Evolutionary conservation across 2,888 invertebrate species (phyloP), one percentile per base, ranked within the genome.

Genomic region (Trichacis sp.): DNA sequence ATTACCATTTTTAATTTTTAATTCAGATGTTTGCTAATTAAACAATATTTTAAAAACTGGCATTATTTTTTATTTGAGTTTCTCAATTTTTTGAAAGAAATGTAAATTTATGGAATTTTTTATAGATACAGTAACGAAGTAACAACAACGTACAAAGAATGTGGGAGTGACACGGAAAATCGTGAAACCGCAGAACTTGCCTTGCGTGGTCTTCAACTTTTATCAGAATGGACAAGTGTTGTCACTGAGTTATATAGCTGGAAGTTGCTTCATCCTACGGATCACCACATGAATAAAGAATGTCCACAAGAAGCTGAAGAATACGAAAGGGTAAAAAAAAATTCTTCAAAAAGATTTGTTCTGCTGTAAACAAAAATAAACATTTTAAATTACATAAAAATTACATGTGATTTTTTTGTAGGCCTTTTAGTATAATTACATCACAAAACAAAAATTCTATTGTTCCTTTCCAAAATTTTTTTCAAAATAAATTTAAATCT

Each of bases 251-350:
- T 97, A 57, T 97, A 97, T 85, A 96, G 97, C 0, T 99, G 98
- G 98, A 99, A 99, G 86, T 87, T 99, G 57, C 87, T 98, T 72
- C 97, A 99, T 85, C 98, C 98, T 0, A 98, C 98, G 0, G 98
- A 99, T 86, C 96, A 96, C 82, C 95, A 96, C 83, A 93, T 94
- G 85, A 98, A 97, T 84, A 91, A 95, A 68, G 91, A 95, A 73
- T 99, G 98, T 77, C 98, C 98, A 0, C 90, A 92, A 6, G 96
- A 97, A 81, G 98, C 98, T 1, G 98, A 99, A 86, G 98, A 98
- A 85, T 99, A 99, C 80, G 99, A 99, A 86, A 87, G 97, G 84
- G 95, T 93, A 72, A 83, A 84, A n/a, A n/a, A n/a, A n/a, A n/a
- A n/a, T n/a, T n/a, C n/a, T n/a, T n/a, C n/a, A n/a, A n/a, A n/a